Evolutionary conservation across 1,140 invertebrate genomes (phyloP).

Genomic region (Drosophila prosaltans): DNA sequence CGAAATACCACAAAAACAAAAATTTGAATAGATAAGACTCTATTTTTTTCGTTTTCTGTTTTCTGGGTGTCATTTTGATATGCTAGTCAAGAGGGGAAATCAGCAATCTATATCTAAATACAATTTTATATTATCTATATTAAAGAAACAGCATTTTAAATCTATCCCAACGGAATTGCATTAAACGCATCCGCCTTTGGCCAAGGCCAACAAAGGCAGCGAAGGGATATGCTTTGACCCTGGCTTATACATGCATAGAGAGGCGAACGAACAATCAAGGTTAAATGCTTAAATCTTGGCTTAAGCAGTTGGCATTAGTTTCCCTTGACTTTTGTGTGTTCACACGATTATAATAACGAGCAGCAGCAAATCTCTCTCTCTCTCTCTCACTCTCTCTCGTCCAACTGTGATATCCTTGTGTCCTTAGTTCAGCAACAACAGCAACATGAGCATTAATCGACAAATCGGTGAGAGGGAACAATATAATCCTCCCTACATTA

Average conservation of each 20-base stretch:
- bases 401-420: slow-evolving; percentile 10
- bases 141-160: neutral
- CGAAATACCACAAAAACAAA: neutral
- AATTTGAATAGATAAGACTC: slow-evolving; percentile 5
- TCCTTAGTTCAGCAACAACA: neutral
- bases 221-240: neutral
- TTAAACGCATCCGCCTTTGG: slow-evolving; percentile 47
- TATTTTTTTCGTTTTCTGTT: neutral
- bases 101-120: no score
- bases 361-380: neutral
- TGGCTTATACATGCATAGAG: neutral
- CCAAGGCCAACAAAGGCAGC: neutral
- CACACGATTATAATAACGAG: slow-evolving; percentile 11
- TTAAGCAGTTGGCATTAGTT: slow-evolving; percentile 1
- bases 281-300: slow-evolving; percentile 3
- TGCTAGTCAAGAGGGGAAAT: no score
- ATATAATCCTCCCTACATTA: neutral
- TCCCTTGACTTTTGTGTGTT: slow-evolving; percentile 3
- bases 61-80: neutral
- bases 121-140: no score
- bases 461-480: neutral
- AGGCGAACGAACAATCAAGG: neutral
- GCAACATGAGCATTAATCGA: neutral
- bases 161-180: slow-evolving; percentile 54
- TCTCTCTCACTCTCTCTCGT: neutral